Evolutionary conservation across 1,140 invertebrate genomes (phyloP), one percentile per base, ranked within the genome.

Genomic region (Magallana ariakensis): DNA sequence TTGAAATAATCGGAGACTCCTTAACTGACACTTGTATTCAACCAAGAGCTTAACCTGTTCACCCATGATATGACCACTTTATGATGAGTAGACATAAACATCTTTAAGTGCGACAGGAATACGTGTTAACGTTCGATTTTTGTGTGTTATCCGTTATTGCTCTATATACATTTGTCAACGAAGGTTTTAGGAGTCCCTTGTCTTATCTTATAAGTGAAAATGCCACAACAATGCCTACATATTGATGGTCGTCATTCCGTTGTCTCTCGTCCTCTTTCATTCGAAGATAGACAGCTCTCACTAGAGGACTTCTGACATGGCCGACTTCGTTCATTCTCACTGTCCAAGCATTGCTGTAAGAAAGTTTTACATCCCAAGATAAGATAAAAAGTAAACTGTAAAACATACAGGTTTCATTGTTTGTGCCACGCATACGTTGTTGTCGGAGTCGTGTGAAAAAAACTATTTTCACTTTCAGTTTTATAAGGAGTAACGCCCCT

Each of bases 241-340:
- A 85, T 75, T 86, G n/a, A 81, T 90, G 89, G 16, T 33, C 55
- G 80, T 88, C 85, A 55, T 90, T 60, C 55, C 84, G 85, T 53
- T 89, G 95, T 87, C 95, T 94, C 91, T 96, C 95, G 93, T 97
- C 96, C 89, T 96, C 96, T 83, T 95, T 93, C 89, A 96, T 96
- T 92, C 97, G 96, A 89, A 97, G 96, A 94, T 96, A 97, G 7
- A 97, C 93, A 56, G 96, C 95, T 89, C 96, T 94, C 53, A 96
- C 96, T 55, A 97, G 93, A 87, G 96, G 96, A 89, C 96, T 96
- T 90, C 96, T 95, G 11, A 92, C 16, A 6, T 82, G 85, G 0
- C 70, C n/a, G 33, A 70, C 16, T 55, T 85, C 60, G 46, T 54
- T 22, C 60, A 70, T 75, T 9, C 22, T 84, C 62, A 58, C 22